These are phyloP conservation scores for Cheilosia vernalis DNA, from an alignment of 2,888 invertebrate genomes.

Conservation along the genomic window DNA sequence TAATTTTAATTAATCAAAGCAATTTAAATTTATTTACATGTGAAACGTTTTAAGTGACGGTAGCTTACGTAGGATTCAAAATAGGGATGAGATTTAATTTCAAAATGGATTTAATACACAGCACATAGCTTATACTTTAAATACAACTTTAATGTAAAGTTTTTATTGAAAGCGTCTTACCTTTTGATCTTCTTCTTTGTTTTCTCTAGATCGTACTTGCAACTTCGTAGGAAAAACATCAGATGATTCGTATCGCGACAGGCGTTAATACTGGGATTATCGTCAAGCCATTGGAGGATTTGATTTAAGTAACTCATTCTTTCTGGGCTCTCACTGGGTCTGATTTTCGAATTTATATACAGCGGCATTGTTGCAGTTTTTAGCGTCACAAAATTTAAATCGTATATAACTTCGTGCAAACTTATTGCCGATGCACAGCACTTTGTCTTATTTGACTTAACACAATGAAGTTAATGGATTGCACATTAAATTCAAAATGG, in stretches of 20 bases:
- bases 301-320: constrained; percentile 78
- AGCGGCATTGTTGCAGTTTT: constrained; percentile 14
- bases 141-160: no score
- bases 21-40: no score
- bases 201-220: constrained; percentile 86
- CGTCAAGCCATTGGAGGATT: constrained; percentile 82
- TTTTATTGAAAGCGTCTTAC: constrained; percentile 72
- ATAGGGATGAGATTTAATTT: no score
- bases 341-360: constrained; percentile 31
- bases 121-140: no score
- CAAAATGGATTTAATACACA: no score
- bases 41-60: no score
- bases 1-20: no score
- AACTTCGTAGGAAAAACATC: constrained; percentile 86
- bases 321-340: constrained; percentile 74
- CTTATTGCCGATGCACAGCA: background rate
- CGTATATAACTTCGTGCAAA: background rate
- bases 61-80: no score
- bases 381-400: background rate
- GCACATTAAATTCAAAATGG: constrained; percentile 19
- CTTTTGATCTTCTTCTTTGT: constrained; percentile 85
- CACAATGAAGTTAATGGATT: background rate
- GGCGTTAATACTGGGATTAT: constrained; percentile 83
- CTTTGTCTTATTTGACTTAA: background rate
- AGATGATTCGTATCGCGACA: constrained; percentile 83